These are phyloP conservation scores for Drosophila neotestacea DNA, from an alignment of 2,888 invertebrate species.

Conservation along the genomic window DNA sequence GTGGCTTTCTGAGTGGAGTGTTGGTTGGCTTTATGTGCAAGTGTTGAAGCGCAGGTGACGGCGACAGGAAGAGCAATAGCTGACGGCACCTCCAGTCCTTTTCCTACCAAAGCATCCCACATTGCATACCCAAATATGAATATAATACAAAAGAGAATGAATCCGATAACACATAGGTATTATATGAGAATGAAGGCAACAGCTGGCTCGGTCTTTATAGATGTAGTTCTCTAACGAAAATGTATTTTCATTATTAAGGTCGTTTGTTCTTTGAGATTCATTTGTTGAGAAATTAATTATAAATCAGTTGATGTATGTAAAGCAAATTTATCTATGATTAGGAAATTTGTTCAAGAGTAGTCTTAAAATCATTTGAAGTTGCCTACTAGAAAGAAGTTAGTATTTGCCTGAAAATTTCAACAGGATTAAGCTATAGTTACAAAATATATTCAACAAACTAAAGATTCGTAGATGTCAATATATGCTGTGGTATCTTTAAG, in stretches of 20 bases:
- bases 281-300: constrained; percentile 4
- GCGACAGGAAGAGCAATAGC: constrained; percentile 58
- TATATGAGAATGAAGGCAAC: constrained; percentile 10
- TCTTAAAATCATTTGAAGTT: no score
- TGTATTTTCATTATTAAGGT: not conserved
- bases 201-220: not conserved
- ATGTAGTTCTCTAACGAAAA: not conserved
- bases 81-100: constrained; percentile 20
- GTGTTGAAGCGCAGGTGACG: constrained; percentile 80
- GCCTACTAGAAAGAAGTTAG: no score
- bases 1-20: constrained; percentile 36
- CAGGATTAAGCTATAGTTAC: no score
- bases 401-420: no score
- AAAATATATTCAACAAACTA: no score
- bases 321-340: no score
- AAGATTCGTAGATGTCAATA: no score
- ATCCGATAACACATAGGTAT: constrained; percentile 13
- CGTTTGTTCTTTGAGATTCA: constrained; percentile 4
- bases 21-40: constrained; percentile 65
- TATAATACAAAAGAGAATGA: constrained; percentile 12
- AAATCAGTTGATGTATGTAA: not conserved
- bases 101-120: not conserved
- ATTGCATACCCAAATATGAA: constrained; percentile 9
- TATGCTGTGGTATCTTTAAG: no score
- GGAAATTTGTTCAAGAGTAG: not conserved